Base-by-base conservation (phyloP, 2,888 invertebrate genomes). In the Pocota personata region DNA sequence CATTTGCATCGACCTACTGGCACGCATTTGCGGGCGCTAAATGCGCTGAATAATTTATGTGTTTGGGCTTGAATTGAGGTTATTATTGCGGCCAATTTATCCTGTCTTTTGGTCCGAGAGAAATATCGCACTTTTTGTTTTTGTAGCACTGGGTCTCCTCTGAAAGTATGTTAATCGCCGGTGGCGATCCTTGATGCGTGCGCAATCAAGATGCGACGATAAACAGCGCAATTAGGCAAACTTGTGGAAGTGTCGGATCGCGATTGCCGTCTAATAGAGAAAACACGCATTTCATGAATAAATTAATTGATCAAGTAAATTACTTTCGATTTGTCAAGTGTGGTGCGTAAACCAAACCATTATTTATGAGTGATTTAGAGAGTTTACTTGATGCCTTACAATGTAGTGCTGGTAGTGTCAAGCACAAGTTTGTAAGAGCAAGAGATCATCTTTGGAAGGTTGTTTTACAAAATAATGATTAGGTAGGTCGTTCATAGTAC, bases 271-370 rank as follows among this genome's bases (percentile, higher is more conserved):
- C 76, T 67, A 48, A 57, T 67, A 43, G 82, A 82, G 86, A 86
- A 82, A 86, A 71, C 76, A 80, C 48, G 82, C 58, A 82, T 55
- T 43, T 67, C 66, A 67, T 82, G 82, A 82, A 86, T 86, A 80
- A 77, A 77, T 86, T 82, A 82, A 72, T 62, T 40, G 72, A 77
- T 66, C 55, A 30, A 67, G 37, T 67, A 77, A 86, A 82, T 76
- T 82, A 77, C 86, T 82, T 84, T 84, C 84, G 75, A 84, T 84
- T 71, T 76, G 71, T 84, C 84, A 80, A 46, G 66, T 83, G 52
- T 35, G 55, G 48, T 77, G 77, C 77, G 67, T 77, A 58, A 14
- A 37, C 4, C 19, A 27, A 8, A 50, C 21, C 40, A 21, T 24
- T 35, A 27, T 37, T 48, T 48, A 50, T 50, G 55, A 55, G 43